A percentile compares a stretch with the other conserved stretches of the same genome.
Conservation (phyloP, 1,140 invertebrate genomes). For the Glossosoma conforme region DNA sequence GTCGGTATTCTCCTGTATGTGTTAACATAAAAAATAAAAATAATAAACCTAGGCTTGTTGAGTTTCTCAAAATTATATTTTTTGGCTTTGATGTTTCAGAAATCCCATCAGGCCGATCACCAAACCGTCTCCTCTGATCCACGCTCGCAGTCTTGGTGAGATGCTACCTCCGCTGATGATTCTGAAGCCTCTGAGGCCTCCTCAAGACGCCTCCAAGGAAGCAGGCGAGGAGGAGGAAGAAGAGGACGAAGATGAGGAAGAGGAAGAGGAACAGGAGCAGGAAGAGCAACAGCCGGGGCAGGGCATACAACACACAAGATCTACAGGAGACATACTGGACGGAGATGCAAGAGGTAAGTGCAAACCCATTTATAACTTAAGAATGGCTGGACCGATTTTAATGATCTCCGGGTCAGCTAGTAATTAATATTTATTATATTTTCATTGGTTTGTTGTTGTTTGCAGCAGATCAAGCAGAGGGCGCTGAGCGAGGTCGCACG, state of each 20-base stretch:
- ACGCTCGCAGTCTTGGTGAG: too few species aligned
- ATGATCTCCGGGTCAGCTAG: background rate
- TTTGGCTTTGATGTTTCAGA: too few species aligned
- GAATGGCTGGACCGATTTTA: too few species aligned
- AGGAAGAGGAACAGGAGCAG: constrained; percentile 17
- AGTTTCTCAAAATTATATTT: too few species aligned
- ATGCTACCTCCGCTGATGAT: background rate
- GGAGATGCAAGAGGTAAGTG: background rate
- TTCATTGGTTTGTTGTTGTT: background rate
- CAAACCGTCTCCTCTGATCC: too few species aligned
- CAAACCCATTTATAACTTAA: too few species aligned
- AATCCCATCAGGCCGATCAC: too few species aligned
- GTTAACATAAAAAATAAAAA: too few species aligned
- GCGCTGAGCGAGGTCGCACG: constrained; percentile 17
- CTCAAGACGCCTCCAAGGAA: too few species aligned
- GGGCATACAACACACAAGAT: constrained; percentile 43
- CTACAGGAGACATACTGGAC: constrained; percentile 46
- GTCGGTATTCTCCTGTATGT: too few species aligned
- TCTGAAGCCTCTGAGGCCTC: background rate
- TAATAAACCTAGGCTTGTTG: too few species aligned
- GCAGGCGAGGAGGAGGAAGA: constrained; percentile 24
- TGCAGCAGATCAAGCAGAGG: constrained; percentile 7
- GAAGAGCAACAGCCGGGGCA: constrained; percentile 36
- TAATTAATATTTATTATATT: constrained; percentile 2
- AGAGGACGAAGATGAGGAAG: constrained; percentile 24